Percentiles rank a stretch among this genome's conserved stretches.
These are phyloP conservation scores for Phaenicophaeus curvirostris DNA, from an alignment of 2,797 vertebrate genomes.

Conservation along the genomic window DNA sequence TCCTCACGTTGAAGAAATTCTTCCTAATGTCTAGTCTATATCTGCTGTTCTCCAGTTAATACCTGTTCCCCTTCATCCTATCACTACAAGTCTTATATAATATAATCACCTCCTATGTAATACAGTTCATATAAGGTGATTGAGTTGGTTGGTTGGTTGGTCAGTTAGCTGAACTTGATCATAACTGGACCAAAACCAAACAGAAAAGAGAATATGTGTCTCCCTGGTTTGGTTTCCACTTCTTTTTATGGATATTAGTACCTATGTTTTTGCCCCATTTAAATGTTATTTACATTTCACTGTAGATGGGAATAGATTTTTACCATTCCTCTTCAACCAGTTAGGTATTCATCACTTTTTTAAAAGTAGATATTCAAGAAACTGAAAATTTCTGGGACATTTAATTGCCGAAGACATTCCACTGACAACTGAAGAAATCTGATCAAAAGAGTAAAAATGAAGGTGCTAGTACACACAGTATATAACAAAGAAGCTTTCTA, in stretches of 20 bases:
- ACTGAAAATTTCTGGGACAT: background rate
- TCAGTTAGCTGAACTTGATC: background rate
- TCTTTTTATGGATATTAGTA: background rate
- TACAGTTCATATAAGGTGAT: background rate
- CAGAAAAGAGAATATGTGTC: background rate
- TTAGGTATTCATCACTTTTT: background rate
- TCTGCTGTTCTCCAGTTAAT: too few relatives aligned
- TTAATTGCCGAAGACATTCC: background rate
- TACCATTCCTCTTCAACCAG: background rate
- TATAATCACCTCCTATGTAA: too few relatives aligned
- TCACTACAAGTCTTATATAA: too few relatives aligned
- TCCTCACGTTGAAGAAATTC: too few relatives aligned
- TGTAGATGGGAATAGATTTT: background rate
- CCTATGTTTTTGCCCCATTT: background rate
- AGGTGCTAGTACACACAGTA: background rate
- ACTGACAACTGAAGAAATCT: background rate
- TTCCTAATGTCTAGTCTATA: too few relatives aligned
- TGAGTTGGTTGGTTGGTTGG: background rate
- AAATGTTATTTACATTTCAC: background rate
- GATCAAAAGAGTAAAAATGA: background rate
- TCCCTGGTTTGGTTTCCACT: background rate
- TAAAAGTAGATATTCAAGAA: background rate
- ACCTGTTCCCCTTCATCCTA: too few relatives aligned
- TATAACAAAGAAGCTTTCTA: background rate
- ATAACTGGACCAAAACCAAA: background rate